Base-by-base conservation (phyloP, 2,797 vertebrate genomes). In the Toxotes lorentzi region DNA sequence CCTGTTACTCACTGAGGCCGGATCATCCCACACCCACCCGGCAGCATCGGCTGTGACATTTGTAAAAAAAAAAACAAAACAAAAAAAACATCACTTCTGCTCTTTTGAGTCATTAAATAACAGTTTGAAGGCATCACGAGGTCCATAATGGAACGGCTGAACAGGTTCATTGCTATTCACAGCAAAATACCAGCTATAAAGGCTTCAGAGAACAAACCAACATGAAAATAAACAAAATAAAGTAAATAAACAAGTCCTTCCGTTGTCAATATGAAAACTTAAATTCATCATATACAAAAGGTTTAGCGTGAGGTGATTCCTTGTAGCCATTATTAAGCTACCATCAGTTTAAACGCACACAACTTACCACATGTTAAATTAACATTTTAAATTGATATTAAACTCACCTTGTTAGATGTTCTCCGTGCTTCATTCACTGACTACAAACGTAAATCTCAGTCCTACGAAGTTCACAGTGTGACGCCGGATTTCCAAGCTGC, bases 21-120 rank as follows among this genome's bases (percentile, higher is more conserved):
- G 79, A 7, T 84, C 82, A 56, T 76, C 79, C 79, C 10, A 68
- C 80, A 70, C 79, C 77, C 56, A 27, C 21, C 47, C 59, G 56
- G 24, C 68, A 72, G 35, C 34, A 14, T 24, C 38, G 21, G 48
- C 53, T 27, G 51, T 66, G 74, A 73, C 81, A 83, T 82, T 78
- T 79, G 21, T 47, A 19, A 34, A 67, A 23, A 41, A n/a, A 21
- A 35, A 50, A n/a, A 27, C n/a, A n/a, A n/a, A n/a, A n/a, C n/a
- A n/a, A n/a, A n/a, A n/a, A n/a, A 23, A 35, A 47, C 10, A 24
- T 19, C 50, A 7, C 14, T 23, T 54, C 19, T 7, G 30, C 41
- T 14, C 7, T 45, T 27, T 64, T 76, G 67, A 79, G 57, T 62
- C 72, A 70, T 50, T 35, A 47, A 72, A 70, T 57, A 11, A 63